Evolutionary conservation across 2,888 invertebrate genomes (phyloP).

Genomic region (Cartodere bifasciata): DNA sequence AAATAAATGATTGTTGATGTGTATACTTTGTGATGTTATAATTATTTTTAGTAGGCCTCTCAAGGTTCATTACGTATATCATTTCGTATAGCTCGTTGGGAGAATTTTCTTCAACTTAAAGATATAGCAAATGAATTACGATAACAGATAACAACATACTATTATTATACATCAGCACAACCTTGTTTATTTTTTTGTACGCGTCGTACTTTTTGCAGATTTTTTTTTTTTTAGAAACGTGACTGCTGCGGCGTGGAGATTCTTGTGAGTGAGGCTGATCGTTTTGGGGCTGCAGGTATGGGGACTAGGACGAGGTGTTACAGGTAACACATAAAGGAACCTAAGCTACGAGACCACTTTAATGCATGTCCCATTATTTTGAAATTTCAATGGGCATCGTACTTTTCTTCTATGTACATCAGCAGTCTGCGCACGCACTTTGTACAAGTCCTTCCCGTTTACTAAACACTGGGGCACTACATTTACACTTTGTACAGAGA

Average conservation of each 20-base stretch:
- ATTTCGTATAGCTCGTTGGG: constrained; percentile 28
- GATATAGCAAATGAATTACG: constrained; percentile 37
- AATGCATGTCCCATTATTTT: constrained; percentile 29
- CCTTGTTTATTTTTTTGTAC: constrained; percentile 35
- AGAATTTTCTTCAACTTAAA: constrained; percentile 23
- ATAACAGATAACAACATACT: constrained; percentile 39
- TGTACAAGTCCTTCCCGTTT: constrained; percentile 35
- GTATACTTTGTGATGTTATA: too few species aligned
- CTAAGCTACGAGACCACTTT: constrained; percentile 36
- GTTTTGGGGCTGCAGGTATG: constrained; percentile 13
- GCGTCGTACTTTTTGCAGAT: constrained; percentile 26
- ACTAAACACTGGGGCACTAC: constrained; percentile 38
- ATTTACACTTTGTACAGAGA: constrained; percentile 49
- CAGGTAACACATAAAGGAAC: constrained; percentile 49
- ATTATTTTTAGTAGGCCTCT: too few species aligned
- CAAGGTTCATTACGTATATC: constrained; percentile 38
- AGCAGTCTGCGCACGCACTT: constrained; percentile 32
- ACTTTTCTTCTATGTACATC: constrained; percentile 25
- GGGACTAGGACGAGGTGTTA: constrained; percentile 16
- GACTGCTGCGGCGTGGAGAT: constrained; percentile 13
- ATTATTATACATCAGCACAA: constrained; percentile 39
- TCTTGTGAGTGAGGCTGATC: constrained; percentile 19
- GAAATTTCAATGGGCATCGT: constrained; percentile 21
- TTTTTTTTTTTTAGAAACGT: constrained; percentile 24
- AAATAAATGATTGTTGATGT: too few species aligned